Base-by-base conservation (phyloP, 2,888 invertebrate species). In the Isotomurus palustris region DNA sequence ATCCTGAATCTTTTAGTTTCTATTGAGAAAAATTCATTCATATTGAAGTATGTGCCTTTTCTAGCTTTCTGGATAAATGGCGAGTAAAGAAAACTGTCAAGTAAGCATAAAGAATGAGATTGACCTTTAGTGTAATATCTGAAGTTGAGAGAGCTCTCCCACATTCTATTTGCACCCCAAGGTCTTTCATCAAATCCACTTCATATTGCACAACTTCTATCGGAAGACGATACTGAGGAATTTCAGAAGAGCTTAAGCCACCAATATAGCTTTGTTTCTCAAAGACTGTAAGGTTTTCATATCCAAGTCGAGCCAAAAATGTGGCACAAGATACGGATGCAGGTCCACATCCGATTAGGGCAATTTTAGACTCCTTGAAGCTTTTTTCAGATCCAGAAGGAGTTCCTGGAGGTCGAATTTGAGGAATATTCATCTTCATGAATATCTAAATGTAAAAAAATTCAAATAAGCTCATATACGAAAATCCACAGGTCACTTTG, bases 301-400 rank as follows among this genome's bases (percentile, higher is more conserved):
- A 99, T 0, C 99, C 99, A 17, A 99, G 78, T 22, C 99, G 81
- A 0, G 88, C 96, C 19, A 99, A 78, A 78, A 92, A 99, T 17
- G 96, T 94, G 1, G 95, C 96, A 73, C 97, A 97, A 10, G 95
- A 95, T 54, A 96, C 80, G 8, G 93, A 92, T 3, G 97, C 94
- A 0, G 99, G 97, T 0, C 99, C 99, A 63, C 93, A 95, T 0
- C 99, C 97, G 6, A 97, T 73, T 27, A 99, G 75, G 0, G 88
- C 93, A 49, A 99, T 87, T 76, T 85, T 87, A 6, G 83, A 79
- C 10, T 79, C 73, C 35, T 61, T 53, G 12, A 67, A 70, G 24
- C 65, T 66, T 14, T 40, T 36, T 4, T 51, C 53, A 35, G 54
- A 51, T 2, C 56, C 52, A 12, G 59, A 51, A 10, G 74, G 71